Conservation (phyloP, 2,888 invertebrate species). For the Mimachlamys varia region DNA sequence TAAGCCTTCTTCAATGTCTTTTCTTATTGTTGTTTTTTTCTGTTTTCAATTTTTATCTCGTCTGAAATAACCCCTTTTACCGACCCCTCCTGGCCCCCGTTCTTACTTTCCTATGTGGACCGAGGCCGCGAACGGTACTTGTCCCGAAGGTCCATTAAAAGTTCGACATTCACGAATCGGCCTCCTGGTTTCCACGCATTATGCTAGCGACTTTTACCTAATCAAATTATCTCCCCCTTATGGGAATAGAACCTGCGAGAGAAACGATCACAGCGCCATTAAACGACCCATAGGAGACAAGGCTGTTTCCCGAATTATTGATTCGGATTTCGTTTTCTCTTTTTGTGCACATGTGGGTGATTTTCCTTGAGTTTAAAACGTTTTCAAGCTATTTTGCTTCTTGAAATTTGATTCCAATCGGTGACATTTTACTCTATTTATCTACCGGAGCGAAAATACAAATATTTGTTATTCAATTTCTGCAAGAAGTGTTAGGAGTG, state of each 20-base stretch:
- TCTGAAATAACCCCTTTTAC: too few species aligned
- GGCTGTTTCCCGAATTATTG: background rate
- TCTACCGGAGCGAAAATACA: background rate
- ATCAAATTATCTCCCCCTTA: slow-evolving; percentile 15
- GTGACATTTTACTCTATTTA: background rate
- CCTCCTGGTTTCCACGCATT: background rate
- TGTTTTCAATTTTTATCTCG: too few species aligned
- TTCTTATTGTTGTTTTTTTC: too few species aligned
- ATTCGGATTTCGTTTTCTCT: background rate
- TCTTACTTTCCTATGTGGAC: background rate
- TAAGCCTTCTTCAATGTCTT: too few species aligned
- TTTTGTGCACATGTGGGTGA: background rate
- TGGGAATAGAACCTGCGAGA: background rate
- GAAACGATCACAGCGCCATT: slow-evolving; percentile 31
- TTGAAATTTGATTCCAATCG: slow-evolving; percentile 8
- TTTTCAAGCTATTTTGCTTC: background rate
- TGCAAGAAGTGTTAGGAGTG: background rate
- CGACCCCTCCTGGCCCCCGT: background rate
- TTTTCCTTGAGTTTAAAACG: background rate
- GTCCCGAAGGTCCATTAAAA: slow-evolving; percentile 18
- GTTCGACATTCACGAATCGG: background rate
- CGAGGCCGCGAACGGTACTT: background rate
- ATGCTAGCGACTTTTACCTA: background rate
- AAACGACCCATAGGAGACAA: background rate
- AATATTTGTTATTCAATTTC: slow-evolving; percentile 1